These are phyloP conservation scores for Saccostrea glomerata DNA, from an alignment of 1,140 invertebrate genomes.

Conservation along the genomic window DNA sequence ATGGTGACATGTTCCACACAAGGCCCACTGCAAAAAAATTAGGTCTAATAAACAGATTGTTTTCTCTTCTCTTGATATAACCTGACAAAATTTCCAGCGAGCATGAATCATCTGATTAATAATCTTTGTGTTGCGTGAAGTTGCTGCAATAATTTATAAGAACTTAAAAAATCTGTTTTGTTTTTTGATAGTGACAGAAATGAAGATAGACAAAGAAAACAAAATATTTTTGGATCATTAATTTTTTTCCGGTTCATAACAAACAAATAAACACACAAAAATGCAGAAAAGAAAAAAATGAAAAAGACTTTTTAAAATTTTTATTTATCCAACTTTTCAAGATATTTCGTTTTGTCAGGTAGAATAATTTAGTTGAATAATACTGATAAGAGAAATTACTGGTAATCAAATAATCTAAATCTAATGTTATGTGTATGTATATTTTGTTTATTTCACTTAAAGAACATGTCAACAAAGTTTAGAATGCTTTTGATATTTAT, in stretches of 20 bases:
- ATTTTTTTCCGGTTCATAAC: background rate
- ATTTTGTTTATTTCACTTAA: background rate
- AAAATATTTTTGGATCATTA: background rate
- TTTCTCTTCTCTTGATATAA: slow-evolving; percentile 7
- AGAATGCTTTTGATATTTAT: background rate
- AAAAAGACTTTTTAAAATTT: background rate
- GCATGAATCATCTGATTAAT: slow-evolving; percentile 3
- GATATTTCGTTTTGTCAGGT: background rate
- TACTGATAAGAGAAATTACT: background rate
- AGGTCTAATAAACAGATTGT: background rate
- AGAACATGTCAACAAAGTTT: background rate
- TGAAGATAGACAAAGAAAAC: background rate
- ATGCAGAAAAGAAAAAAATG: background rate
- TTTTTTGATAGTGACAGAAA: background rate
- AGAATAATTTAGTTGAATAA: background rate
- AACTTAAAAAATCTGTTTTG: background rate
- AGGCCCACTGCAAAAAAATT: background rate
- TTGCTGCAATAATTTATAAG: background rate
- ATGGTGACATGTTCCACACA: background rate
- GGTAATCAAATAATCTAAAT: background rate
- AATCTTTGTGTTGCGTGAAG: background rate
- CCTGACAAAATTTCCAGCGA: slow-evolving; percentile 3
- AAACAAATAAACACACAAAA: background rate
- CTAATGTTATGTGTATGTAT: background rate
- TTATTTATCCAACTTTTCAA: background rate